A percentile compares a stretch with the other conserved stretches of the same genome.
phyloP scores from a whole-genome alignment of 2,888 invertebrate species.

The Lasioglossum marginatum region DNA sequence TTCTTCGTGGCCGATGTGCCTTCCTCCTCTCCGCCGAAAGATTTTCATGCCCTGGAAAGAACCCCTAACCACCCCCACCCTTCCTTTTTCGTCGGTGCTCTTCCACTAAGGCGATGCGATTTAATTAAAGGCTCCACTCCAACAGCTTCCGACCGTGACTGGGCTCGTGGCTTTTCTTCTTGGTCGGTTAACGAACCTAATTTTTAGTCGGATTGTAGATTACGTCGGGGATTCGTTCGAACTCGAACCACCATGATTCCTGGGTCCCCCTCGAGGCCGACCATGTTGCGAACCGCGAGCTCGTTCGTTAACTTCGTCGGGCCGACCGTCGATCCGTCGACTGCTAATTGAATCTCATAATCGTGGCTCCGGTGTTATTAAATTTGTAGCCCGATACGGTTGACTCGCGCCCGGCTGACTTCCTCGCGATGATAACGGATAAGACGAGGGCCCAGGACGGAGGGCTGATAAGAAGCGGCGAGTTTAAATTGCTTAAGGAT shows the following conservation, averaged over 20 bases:
- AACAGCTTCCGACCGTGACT: conserved; percentile 11
- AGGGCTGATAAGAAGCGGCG: conserved; percentile 19
- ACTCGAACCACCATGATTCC: conserved; percentile 67
- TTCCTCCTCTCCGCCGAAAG: conserved; percentile 17
- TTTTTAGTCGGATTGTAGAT: conserved; percentile 72
- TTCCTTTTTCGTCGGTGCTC: conserved; percentile 2
- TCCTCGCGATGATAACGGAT: background rate
- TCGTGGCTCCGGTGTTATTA: conserved; percentile 60
- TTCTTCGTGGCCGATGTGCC: background rate
- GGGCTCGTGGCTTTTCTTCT: conserved; percentile 58
- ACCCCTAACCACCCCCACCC: background rate
- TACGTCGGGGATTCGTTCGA: conserved; percentile 64
- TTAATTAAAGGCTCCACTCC: conserved; percentile 65
- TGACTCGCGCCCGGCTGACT: background rate
- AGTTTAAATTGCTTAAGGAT: conserved; percentile 51
- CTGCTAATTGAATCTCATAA: conserved; percentile 67
- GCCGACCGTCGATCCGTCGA: conserved; percentile 19
- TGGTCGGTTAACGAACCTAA: conserved; percentile 71
- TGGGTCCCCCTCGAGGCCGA: conserved; percentile 33
- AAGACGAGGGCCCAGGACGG: background rate
- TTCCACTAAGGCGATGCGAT: conserved; percentile 65
- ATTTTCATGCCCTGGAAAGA: conserved; percentile 50
- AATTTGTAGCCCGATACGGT: conserved; percentile 56
- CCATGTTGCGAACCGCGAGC: conserved; percentile 23
- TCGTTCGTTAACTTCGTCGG: conserved; percentile 60